phyloP scores from a whole-genome alignment of 2,797 vertebrate species.

The Aratinga solstitialis region DNA sequence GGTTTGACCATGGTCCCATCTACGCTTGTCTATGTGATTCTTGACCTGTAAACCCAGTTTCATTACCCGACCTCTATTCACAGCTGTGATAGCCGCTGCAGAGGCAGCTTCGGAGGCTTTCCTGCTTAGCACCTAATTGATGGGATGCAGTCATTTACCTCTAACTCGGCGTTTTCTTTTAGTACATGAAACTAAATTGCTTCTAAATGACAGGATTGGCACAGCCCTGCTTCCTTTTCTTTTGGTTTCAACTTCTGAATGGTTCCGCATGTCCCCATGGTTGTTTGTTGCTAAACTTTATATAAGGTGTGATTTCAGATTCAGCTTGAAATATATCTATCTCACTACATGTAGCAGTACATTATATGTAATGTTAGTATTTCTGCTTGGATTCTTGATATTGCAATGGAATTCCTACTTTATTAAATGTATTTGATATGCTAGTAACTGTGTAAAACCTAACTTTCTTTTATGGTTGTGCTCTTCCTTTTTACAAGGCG shows the following conservation, averaged over 20 bases:
- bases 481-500: constrained; percentile 81
- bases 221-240: constrained; percentile 75
- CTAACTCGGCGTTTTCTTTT: constrained; percentile 64
- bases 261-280: constrained; percentile 83
- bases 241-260: constrained; percentile 76
- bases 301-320: constrained; percentile 81
- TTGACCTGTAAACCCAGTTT: not conserved
- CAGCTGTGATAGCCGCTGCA: constrained; percentile 26
- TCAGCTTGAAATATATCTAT: constrained; percentile 83
- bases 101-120: constrained; percentile 52
- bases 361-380: constrained; percentile 86
- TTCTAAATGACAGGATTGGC: constrained; percentile 78
- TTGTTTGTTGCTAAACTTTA: constrained; percentile 84
- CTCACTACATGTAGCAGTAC: constrained; percentile 86
- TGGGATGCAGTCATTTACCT: constrained; percentile 62
- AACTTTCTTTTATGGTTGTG: constrained; percentile 82
- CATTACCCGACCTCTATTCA: not conserved
- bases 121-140: constrained; percentile 46
- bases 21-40: not conserved
- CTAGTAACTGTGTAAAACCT: constrained; percentile 84
- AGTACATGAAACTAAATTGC: constrained; percentile 69
- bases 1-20: not conserved
- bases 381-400: constrained; percentile 84
- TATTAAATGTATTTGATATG: constrained; percentile 86
- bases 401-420: constrained; percentile 83